Evolutionary conservation across 2,797 vertebrate species (phyloP).

Genomic region (Brotula barbata): DNA sequence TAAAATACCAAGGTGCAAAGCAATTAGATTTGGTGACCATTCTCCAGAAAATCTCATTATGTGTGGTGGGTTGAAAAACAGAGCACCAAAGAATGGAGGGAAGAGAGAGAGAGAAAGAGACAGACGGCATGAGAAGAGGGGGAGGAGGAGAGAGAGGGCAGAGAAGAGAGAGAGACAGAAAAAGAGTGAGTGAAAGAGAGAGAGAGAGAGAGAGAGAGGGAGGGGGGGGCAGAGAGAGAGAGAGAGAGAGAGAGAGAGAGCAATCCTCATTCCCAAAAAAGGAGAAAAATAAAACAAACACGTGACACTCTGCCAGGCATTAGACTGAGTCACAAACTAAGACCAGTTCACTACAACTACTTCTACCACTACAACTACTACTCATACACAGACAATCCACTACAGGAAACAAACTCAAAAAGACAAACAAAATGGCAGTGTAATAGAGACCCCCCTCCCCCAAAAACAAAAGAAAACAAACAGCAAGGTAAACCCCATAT

Average conservation of each 20-base stretch:
- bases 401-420: slow-evolving; percentile 72
- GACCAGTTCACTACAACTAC: slow-evolving; percentile 71
- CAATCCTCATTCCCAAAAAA: slow-evolving; percentile 77
- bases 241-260: slow-evolving; percentile 34
- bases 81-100: slow-evolving; percentile 71
- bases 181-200: slow-evolving; percentile 10
- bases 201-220: slow-evolving; percentile 1
- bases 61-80: slow-evolving; percentile 75
- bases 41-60: slow-evolving; percentile 75
- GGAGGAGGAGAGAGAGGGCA: background rate
- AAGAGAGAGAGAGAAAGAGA: slow-evolving; percentile 38
- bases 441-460: slow-evolving; percentile 58
- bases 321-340: slow-evolving; percentile 74
- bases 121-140: background rate
- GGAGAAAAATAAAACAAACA: slow-evolving; percentile 73
- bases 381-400: slow-evolving; percentile 73
- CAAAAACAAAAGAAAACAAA: slow-evolving; percentile 55
- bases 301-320: slow-evolving; percentile 78
- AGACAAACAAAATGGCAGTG: slow-evolving; percentile 56
- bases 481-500: slow-evolving; percentile 73
- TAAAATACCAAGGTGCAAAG: slow-evolving; percentile 78
- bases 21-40: slow-evolving; percentile 80
- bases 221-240: background rate
- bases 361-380: slow-evolving; percentile 66
- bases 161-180: slow-evolving; percentile 20